Evolutionary conservation across 2,797 vertebrate genomes (phyloP), one percentile per base, ranked within the genome.

Genomic region (Sebastes iracundus): DNA sequence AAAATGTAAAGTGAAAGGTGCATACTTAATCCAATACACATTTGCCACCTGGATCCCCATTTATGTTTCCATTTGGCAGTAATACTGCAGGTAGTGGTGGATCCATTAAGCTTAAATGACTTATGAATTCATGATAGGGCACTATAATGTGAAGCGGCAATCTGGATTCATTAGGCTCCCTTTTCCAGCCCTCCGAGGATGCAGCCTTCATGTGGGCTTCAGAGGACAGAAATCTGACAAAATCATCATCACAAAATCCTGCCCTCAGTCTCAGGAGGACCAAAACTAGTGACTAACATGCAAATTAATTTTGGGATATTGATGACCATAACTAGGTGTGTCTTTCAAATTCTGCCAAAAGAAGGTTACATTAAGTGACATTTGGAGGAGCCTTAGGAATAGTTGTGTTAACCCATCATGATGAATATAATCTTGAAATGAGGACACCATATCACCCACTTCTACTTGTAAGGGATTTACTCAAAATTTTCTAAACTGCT

Each of bases 51-150:
- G 62, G 7, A 28, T 33, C 18, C 35, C 42, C 33, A 66, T 79
- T 66, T 62, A 32, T 6, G 20, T 38, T 60, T 56, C 18, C 20
- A 75, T 80, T 61, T 64, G 8, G 35, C 2, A 2, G 11, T 56
- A 32, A 46, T 58, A 55, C 66, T 67, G 42, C 22, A 16, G 63
- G 38, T 42, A 28, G 55, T 18, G 25, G 3, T 80, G 16, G 66
- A 74, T 65, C 46, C 16, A 23, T 49, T 66, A 23, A 55, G 27
- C 30, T 42, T 82, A n/a, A 79, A 79, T 64, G 2, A 67, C 55
- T 69, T 52, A 53, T 71, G 67, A 72, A 53, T 81, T 61, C 4
- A 80, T 79, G 49, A 89, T 69, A 68, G 16, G 38, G 49, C 18
- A 14, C 20, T 42, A 38, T 60, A 18, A 42, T 72, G 23, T 55